phyloP scores from a whole-genome alignment of 2,113 vertebrate genomes.

The Eolophus roseicapilla region DNA sequence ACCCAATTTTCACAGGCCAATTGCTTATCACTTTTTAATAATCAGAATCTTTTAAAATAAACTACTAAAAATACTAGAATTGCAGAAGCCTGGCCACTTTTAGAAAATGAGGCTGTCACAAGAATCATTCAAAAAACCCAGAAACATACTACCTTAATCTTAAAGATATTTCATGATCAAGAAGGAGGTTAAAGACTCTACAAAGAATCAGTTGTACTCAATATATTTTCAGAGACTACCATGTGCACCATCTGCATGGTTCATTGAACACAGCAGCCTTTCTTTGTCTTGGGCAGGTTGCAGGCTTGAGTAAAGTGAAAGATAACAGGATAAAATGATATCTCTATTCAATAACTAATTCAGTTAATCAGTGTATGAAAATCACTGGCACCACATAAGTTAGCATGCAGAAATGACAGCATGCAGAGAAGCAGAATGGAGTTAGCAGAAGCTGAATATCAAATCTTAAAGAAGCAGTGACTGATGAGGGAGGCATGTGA shows the following conservation, averaged over 20 bases:
- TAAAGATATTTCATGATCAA: background rate
- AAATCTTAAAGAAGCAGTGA: background rate
- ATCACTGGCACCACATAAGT: background rate
- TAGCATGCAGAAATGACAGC: background rate
- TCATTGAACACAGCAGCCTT: background rate
- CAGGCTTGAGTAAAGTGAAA: background rate
- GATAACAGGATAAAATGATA: background rate
- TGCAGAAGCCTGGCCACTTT: background rate
- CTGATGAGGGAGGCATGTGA: background rate
- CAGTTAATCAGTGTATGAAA: background rate
- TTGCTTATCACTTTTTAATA: background rate
- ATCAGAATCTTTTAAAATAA: background rate
- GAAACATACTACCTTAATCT: background rate
- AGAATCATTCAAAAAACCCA: background rate
- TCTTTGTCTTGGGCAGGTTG: background rate
- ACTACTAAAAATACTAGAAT: background rate
- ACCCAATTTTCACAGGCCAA: background rate
- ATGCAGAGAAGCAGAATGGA: background rate
- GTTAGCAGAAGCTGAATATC: background rate
- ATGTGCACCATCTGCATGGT: background rate
- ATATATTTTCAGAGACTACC: background rate
- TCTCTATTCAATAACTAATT: background rate
- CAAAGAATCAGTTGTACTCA: background rate
- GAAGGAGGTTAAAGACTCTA: background rate
- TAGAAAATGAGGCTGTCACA: background rate